Conservation (phyloP, 2,797 vertebrate genomes). For the Xenentodon cancila region DNA sequence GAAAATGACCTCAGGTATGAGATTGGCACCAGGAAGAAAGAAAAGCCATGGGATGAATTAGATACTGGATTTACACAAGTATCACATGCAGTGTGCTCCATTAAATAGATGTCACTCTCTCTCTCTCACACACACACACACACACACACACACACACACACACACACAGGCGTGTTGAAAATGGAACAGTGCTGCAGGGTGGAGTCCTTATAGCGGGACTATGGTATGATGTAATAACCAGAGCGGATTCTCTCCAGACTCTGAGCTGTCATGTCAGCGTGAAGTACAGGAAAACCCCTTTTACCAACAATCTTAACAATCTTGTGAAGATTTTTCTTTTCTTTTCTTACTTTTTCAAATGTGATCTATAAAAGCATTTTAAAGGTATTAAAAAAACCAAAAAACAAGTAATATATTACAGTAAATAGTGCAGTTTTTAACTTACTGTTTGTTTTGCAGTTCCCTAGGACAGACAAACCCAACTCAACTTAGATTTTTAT, state of each 20-base stretch:
- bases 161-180: conserved; percentile 8
- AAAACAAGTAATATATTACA: too few species aligned
- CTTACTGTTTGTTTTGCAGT: neutral
- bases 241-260: conserved; percentile 61
- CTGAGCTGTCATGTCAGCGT: conserved; percentile 4
- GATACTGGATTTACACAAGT: conserved; percentile 1
- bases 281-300: conserved; percentile 31
- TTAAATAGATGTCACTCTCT: conserved; percentile 14
- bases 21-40: neutral
- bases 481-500: too few species aligned
- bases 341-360: neutral
- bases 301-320: neutral
- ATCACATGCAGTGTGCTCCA: neutral
- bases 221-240: conserved; percentile 53
- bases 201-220: conserved; percentile 51
- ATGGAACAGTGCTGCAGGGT: conserved; percentile 51
- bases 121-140: too few species aligned
- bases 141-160: too few species aligned
- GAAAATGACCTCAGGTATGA: conserved; percentile 8
- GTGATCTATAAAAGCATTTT: neutral
- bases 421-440: neutral
- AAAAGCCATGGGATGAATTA: conserved; percentile 22
- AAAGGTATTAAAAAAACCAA: too few species aligned
- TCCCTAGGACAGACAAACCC: too few species aligned
- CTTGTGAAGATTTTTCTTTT: neutral